Base-by-base conservation (phyloP, 2,113 vertebrate species). In the Gasterosteus aculeatus region DNA sequence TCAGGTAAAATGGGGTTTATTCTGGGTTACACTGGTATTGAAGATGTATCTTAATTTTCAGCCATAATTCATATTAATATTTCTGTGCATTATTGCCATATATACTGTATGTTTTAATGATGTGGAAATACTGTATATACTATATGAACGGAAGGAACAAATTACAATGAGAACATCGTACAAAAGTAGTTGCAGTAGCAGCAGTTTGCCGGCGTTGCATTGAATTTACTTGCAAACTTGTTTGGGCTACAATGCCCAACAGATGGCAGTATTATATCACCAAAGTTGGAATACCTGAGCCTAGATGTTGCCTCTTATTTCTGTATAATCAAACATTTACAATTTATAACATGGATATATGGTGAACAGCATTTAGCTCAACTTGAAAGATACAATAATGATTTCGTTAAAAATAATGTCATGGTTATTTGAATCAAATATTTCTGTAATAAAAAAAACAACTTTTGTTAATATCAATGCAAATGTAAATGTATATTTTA, bases 261-360 rank as follows among this genome's bases (percentile, higher is more conserved):
- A 93, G 92, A 75, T 86, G 91, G 87, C 88, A 92, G 83, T 67
- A 78, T 82, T 78, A 63, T 62, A 70, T 70, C n/a, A 77, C 61
- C 46, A 53, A 72, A 80, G 16, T 22, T 22, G 3, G 29, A 26
- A 65, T 74, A 46, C 29, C 65, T 22, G 22, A 0, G 33, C 31
- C 56, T 1, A 33, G 15, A 5, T 35, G 19, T 51, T 10, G 59
- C 49, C 14, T 67, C 11, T 18, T 11, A 44, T 59, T 41, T 61
- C 3, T 16, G n/a, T 41, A 59, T 51, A 42, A 42, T 63, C 29
- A 72, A 69, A 2, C 18, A 7, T 19, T 46, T 15, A 44, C n/a
- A 54, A 39, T 41, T 7, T 7, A 69, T 44, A 35, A 63, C 18
- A 29, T 57, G 10, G 9, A 70, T 26, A 26, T 26, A 26, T 26